Evolutionary conservation across 2,113 vertebrate genomes (phyloP), one percentile per base, ranked within the genome.

Genomic region (Spermophilus dauricus): DNA sequence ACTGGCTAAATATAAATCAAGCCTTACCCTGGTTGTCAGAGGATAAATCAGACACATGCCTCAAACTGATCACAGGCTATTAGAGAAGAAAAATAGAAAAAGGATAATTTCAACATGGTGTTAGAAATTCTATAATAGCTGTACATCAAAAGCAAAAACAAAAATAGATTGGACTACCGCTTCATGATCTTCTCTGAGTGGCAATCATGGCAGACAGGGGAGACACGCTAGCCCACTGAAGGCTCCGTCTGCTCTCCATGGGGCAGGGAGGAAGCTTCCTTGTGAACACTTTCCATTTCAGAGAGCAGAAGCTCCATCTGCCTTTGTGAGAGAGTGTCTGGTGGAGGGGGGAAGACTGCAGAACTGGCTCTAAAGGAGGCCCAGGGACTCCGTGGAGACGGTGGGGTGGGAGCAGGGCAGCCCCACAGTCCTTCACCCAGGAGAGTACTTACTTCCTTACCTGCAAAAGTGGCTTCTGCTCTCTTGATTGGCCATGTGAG

Each of bases 51-150:
- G 65, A 69, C 12, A 67, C 2, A 58, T 30, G 26, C 28, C 51
- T 91, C 58, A 81, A 81, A 24, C 14, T 69, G 10, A 30, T 95
- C 78, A 53, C 17, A 80, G 82, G 7, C 67, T 91, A 58, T 39
- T 82, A 97, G 37, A 58, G 53, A 95, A 96, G 86, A 95, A 14
- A 89, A 58, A 86, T 26, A 83, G 30, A 28, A 91, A 94, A 81
- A n/a, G 34, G 88, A 75, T 81, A 58, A 88, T 93, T 93, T 94
- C 63, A 89, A 82, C 70, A 53, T 11, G 78, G 75, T 32, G 8
- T 67, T n/a, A 86, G 86, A 89, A 82, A 95, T 80, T 95, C 92
- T 95, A 78, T 69, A 89, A 95, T 30, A 30, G 42, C 5, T 91
- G n/a, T 70, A 63, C 56, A 96, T 93, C 65, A 92, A 96, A 97